Evolutionary conservation across 2,797 vertebrate genomes (phyloP), one percentile per base, ranked within the genome.

Genomic region (Hybognathus amarus): DNA sequence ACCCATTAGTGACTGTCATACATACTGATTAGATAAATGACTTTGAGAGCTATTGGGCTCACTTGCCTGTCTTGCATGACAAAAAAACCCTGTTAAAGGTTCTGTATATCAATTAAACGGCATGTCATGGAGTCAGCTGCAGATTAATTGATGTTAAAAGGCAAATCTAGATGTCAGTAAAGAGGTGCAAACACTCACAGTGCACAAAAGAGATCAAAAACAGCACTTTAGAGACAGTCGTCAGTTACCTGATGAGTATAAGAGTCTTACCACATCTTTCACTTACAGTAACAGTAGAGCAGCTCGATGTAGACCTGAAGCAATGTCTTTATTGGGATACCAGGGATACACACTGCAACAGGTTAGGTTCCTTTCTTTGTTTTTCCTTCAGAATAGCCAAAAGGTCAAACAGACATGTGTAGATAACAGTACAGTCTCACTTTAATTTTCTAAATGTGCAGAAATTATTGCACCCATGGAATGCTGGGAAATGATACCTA

Each of bases 381-480:
- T 77, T 71, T 36, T 73, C 24, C 77, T 82, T 87, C 67, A 85
- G 52, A 45, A 84, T 73, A 86, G 52, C 40, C 77, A 84, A 85
- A 81, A 61, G 33, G 71, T 33, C 30, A 33, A 33, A 33, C 30
- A 93, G 90, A 59, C 90, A 95, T 90, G 88, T 83, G 47, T 87
- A 83, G 92, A 91, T 93, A 95, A 94, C 93, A 94, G 93, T 95
- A 95, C 94, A 95, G 94, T 92, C 93, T 86, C 89, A 87, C 89
- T 90, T 93, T n/a, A n/a, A n/a, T n/a, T 94, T 93, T 92, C 92
- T 91, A 85, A 92, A 92, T 95, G 94, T 95, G 94, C 94, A 95
- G 94, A 77, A 95, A 94, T 93, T 91, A 93, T 94, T 95, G 94
- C 92, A 95, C 92, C 94, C 93, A 94, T 94, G 91, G 90, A 94